These are phyloP conservation scores for Arctocebus calabarensis DNA, from an alignment of 2,797 vertebrate genomes.

Conservation along the genomic window DNA sequence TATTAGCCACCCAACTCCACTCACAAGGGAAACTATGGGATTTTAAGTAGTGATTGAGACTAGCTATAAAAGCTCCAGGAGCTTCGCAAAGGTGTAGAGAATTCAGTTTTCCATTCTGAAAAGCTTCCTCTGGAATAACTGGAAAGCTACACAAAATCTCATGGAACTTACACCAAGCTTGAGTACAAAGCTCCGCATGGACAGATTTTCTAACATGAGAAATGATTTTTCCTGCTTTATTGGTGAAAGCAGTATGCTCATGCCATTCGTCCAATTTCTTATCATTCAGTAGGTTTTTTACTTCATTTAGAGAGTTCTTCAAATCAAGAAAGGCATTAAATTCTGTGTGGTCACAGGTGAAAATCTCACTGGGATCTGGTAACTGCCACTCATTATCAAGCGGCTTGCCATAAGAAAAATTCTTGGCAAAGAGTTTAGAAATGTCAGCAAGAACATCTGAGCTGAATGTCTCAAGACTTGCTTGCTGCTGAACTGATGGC, in stretches of 20 bases:
- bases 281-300: slow-evolving; percentile 96
- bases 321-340: slow-evolving; percentile 89
- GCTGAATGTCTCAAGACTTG: slow-evolving; percentile 83
- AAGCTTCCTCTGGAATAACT: slow-evolving; percentile 90
- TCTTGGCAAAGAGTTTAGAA: slow-evolving; percentile 92
- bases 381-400: slow-evolving; percentile 90
- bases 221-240: slow-evolving; percentile 94
- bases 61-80: slow-evolving; percentile 96
- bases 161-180: slow-evolving; percentile 98
- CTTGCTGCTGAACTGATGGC: slow-evolving; percentile 53
- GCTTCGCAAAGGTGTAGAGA: slow-evolving; percentile 97
- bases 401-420: slow-evolving; percentile 90
- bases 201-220: slow-evolving; percentile 89
- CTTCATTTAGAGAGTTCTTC: slow-evolving; percentile 93
- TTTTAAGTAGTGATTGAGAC: slow-evolving; percentile 95
- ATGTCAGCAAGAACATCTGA: slow-evolving; percentile 89
- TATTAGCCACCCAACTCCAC: slow-evolving; percentile 96
- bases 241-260: slow-evolving; percentile 95
- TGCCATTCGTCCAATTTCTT: slow-evolving; percentile 97
- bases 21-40: slow-evolving; percentile 91
- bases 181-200: slow-evolving; percentile 97
- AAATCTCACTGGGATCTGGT: slow-evolving; percentile 89
- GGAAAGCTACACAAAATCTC: slow-evolving; percentile 93
- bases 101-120: slow-evolving; percentile 91
- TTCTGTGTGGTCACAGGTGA: slow-evolving; percentile 86